phyloP scores from a whole-genome alignment of 2,888 invertebrate species.

The Lochmaea crataegi region DNA sequence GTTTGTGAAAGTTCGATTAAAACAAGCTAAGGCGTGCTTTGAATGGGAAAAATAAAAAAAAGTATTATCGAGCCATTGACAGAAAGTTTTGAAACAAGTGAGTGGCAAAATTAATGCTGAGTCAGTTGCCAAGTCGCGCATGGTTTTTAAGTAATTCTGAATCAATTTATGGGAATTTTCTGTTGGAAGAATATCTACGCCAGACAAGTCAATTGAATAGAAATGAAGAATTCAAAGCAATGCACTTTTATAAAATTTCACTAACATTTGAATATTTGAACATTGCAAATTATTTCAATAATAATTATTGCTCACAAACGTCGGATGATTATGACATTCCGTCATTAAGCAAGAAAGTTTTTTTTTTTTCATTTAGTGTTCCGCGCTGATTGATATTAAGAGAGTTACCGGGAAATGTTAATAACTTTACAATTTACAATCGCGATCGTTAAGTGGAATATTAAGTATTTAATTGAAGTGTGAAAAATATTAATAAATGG shows the following conservation, averaged over 20 bases:
- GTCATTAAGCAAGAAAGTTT: slow-evolving; percentile 38
- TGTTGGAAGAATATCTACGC: too few relatives aligned
- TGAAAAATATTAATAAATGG: slow-evolving; percentile 36
- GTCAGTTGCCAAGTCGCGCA: too few relatives aligned
- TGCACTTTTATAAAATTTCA: not conserved
- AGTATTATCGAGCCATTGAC: too few relatives aligned
- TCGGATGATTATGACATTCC: slow-evolving; percentile 37
- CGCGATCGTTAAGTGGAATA: slow-evolving; percentile 22
- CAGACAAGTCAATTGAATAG: too few relatives aligned
- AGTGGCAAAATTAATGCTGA: too few relatives aligned
- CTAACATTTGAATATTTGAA: not conserved
- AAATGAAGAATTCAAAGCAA: too few relatives aligned
- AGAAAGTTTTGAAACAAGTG: too few relatives aligned
- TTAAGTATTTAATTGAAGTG: slow-evolving; percentile 34
- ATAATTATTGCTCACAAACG: slow-evolving; percentile 33
- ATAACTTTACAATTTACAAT: slow-evolving; percentile 27
- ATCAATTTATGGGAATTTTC: too few relatives aligned
- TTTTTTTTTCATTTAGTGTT: slow-evolving; percentile 28
- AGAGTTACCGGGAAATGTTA: slow-evolving; percentile 43
- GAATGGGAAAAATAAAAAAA: too few relatives aligned
- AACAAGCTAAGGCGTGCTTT: too few relatives aligned
- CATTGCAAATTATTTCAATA: slow-evolving; percentile 18
- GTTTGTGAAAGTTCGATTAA: too few relatives aligned
- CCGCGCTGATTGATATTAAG: slow-evolving; percentile 40
- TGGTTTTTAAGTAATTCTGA: too few relatives aligned